These are phyloP conservation scores for Chitala chitala DNA, from an alignment of 2,113 vertebrate species.

Conservation along the genomic window DNA sequence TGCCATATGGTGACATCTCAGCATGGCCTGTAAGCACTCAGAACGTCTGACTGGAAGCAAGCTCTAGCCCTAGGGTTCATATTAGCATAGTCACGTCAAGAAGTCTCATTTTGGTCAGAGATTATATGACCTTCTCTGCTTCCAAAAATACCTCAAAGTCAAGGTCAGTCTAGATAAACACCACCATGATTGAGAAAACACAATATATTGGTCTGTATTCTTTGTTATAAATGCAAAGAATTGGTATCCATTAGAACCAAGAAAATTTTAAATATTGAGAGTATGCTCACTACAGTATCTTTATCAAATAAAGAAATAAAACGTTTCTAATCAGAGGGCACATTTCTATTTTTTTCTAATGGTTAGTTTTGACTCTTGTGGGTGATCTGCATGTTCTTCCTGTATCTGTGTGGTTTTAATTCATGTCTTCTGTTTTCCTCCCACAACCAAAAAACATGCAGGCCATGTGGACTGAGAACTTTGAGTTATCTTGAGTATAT, in stretches of 20 bases:
- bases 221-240: slow-evolving; percentile 8
- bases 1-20: slow-evolving; percentile 17
- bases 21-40: not conserved
- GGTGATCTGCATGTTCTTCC: too few relatives aligned
- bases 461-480: too few relatives aligned
- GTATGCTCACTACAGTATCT: slow-evolving; percentile 1
- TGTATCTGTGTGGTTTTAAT: too few relatives aligned
- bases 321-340: not conserved
- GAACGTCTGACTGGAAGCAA: not conserved
- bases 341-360: not conserved
- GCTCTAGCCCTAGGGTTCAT: not conserved
- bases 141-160: not conserved
- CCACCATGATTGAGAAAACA: not conserved
- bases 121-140: slow-evolving; percentile 16
- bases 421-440: too few relatives aligned
- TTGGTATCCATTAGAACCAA: not conserved
- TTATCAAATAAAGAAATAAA: slow-evolving; percentile 10
- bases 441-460: too few relatives aligned
- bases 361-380: too few relatives aligned
- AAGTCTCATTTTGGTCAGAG: slow-evolving; percentile 11
- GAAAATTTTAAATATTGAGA: slow-evolving; percentile 9
- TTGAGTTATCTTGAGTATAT: too few relatives aligned
- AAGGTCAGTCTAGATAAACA: not conserved
- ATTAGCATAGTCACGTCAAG: slow-evolving; percentile 11
- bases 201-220: slow-evolving; percentile 2